These are phyloP conservation scores for Cenopis cana DNA, from an alignment of 2,888 invertebrate genomes.

Conservation along the genomic window DNA sequence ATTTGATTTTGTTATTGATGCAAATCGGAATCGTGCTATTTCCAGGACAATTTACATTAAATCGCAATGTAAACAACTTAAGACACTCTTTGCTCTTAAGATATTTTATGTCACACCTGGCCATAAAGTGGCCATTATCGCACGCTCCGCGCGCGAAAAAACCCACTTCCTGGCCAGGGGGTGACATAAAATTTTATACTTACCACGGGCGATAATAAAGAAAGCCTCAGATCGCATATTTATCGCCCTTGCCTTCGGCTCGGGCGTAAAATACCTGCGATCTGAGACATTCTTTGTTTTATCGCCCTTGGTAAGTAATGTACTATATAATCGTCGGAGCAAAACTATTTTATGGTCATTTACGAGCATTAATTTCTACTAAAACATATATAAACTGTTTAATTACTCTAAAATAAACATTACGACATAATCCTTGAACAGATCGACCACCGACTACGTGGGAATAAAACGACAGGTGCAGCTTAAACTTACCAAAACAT, in stretches of 20 bases:
- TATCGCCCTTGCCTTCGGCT: no score
- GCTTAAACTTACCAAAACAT: slow-evolving; percentile 90
- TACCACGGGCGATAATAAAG: no score
- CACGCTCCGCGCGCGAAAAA: no score
- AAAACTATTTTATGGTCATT: slow-evolving; percentile 11
- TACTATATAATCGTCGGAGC: background rate
- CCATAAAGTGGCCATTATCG: no score
- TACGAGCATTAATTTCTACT: slow-evolving; percentile 23
- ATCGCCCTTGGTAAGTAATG: no score
- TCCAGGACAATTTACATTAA: background rate
- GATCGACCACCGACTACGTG: slow-evolving; percentile 39
- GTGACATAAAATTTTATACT: no score
- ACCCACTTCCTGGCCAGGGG: no score
- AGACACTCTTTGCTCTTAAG: background rate
- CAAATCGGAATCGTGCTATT: background rate
- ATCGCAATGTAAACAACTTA: background rate
- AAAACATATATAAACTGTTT: slow-evolving; percentile 23
- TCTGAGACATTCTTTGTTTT: no score
- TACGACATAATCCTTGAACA: slow-evolving; percentile 21
- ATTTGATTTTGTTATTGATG: no score
- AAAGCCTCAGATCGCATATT: no score
- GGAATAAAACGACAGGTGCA: slow-evolving; percentile 55
- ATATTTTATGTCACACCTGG: no score
- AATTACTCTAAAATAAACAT: slow-evolving; percentile 21
- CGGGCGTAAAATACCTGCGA: no score